Base-by-base conservation (phyloP, 2,797 vertebrate species). In the Megaceryle alcyon region DNA sequence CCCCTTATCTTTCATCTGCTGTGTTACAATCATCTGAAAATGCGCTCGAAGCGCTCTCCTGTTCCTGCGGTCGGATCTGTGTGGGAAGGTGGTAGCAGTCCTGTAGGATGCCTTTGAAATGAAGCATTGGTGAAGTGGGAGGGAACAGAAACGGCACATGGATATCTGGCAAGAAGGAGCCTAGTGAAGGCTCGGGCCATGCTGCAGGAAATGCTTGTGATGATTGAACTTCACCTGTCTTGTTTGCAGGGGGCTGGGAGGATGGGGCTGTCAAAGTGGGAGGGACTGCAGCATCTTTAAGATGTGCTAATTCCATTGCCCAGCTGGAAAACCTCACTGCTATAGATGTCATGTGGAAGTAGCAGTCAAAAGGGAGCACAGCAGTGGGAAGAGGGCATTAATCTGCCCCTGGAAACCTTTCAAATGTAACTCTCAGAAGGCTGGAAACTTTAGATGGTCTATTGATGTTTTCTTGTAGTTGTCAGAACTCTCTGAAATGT, bases 91-190 rank as follows among this genome's bases (percentile, higher is more conserved):
- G 64, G 16, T 7, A 29, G 28, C n/a, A 31, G 48, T 77, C 51
- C 80, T 56, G 19, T 28, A 61, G 70, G 65, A n/a, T 89, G 91
- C 77, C 88, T 90, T 94, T 94, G 81, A 86, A 91, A 70, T 73
- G 66, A 72, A 87, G 80, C 28, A 5, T 49, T 73, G 70, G n/a
- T 5, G 14, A 66, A 81, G 93, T 54, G 81, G 79, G 92, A 79
- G 73, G 66, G 82, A 64, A 61, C n/a, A 56, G 69, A 29, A 83
- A 26, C 35, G 37, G 78, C 56, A 15, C 54, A 2, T 17, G 46
- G 61, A 41, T 41, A 41, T 2, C 66, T 68, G 89, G 39, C 60
- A 51, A 79, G 87, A 77, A 79, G 49, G 53, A 68, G 41, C 64
- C 63, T 12, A 56, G 73, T 12, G 80, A 37, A 28, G 57, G 26